Evolutionary conservation across 2,888 invertebrate genomes (phyloP).

Genomic region (Hirtodrosophila alboralis): DNA sequence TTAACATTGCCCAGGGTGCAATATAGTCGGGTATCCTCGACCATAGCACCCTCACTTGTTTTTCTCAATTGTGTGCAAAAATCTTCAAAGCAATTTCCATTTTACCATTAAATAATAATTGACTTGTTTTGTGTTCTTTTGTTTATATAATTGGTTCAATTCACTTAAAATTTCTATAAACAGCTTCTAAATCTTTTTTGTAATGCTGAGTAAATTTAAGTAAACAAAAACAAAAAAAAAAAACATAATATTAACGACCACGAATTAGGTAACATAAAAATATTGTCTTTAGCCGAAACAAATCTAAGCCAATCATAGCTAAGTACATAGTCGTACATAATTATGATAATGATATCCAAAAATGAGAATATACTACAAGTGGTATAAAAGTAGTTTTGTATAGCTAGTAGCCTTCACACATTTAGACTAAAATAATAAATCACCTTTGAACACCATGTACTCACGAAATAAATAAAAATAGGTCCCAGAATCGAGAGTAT

Average conservation of each 20-base stretch:
- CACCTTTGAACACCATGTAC: constrained; percentile 2
- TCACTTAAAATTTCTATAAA: constrained; percentile 3
- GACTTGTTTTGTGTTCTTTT: background rate
- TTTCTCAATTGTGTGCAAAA: background rate
- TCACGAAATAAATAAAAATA: constrained; percentile 36
- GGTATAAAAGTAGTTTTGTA: background rate
- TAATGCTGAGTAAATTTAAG: constrained; percentile 4
- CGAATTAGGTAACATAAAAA: background rate
- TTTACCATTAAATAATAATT: background rate
- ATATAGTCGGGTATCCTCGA: too few relatives aligned
- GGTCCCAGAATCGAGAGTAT: constrained; percentile 15
- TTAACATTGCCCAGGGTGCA: too few relatives aligned
- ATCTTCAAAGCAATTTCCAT: constrained; percentile 1
- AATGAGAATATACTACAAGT: background rate
- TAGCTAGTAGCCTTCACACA: constrained; percentile 5
- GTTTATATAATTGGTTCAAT: constrained; percentile 5
- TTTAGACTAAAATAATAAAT: constrained; percentile 9
- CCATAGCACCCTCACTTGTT: too few relatives aligned
- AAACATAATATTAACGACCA: background rate
- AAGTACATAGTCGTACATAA: too few relatives aligned
- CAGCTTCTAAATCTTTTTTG: constrained; percentile 1
- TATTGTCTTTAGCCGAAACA: background rate
- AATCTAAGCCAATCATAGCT: too few relatives aligned
- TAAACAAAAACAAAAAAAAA: constrained; percentile 13
- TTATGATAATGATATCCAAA: background rate